Conservation (phyloP, 1,140 invertebrate genomes). For the Daktulosphaira vitifoliae region DNA sequence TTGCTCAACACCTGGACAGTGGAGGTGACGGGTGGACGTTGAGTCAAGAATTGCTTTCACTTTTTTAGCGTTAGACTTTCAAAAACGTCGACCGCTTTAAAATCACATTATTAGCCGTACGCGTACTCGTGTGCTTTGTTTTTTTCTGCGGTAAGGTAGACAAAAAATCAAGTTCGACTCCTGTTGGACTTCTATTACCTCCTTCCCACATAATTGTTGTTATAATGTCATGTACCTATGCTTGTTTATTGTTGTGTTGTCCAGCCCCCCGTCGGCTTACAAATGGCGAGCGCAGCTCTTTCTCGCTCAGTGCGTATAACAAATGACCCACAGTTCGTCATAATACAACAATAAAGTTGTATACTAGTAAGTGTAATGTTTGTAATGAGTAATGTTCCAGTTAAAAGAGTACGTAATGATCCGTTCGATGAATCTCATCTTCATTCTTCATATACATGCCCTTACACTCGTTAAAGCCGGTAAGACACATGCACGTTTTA, state of each 20-base stretch:
- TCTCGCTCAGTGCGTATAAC: slow-evolving; percentile 15
- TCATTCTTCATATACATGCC: background rate
- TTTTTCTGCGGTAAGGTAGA: background rate
- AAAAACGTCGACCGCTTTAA: too few species aligned
- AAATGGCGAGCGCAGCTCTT: slow-evolving; percentile 8
- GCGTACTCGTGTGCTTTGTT: too few species aligned
- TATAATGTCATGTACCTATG: too few species aligned
- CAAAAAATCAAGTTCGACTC: slow-evolving; percentile 20
- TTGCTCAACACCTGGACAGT: too few species aligned
- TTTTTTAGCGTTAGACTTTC: too few species aligned
- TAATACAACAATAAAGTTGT: slow-evolving; percentile 9
- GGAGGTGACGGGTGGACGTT: too few species aligned
- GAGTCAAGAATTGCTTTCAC: too few species aligned
- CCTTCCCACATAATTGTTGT: too few species aligned
- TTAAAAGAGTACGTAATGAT: slow-evolving; percentile 28
- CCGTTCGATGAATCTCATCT: slow-evolving; percentile 24
- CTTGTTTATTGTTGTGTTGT: slow-evolving; percentile 21
- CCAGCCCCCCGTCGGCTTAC: background rate
- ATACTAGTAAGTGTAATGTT: too few species aligned
- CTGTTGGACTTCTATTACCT: slow-evolving; percentile 7
- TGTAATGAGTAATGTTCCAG: slow-evolving; percentile 30
- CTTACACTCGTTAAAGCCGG: too few species aligned
- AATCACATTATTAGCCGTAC: too few species aligned
- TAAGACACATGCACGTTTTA: too few species aligned
- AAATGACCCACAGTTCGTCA: slow-evolving; percentile 27